Percentiles rank a stretch among this genome's conserved stretches.
phyloP scores from a whole-genome alignment of 2,888 invertebrate species.

The Leptinotarsa tumamoca region DNA sequence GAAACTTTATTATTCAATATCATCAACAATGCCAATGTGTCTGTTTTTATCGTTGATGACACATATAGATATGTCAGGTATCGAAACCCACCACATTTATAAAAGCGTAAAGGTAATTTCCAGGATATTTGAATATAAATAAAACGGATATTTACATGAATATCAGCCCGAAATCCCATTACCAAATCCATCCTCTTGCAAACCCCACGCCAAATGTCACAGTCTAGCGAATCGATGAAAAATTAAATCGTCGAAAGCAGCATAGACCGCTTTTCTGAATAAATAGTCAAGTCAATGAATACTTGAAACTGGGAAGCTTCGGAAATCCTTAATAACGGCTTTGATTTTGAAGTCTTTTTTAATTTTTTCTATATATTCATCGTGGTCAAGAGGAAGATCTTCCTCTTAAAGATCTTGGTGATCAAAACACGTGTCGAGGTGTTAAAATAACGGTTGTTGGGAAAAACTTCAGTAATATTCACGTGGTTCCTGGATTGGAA shows the following conservation, averaged over 20 bases:
- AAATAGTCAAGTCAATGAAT: no score
- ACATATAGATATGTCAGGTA: not conserved
- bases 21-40: not conserved
- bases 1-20: no score
- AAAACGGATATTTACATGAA: not conserved
- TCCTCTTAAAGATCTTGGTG: no score
- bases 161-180: conserved; percentile 2
- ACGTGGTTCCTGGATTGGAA: no score
- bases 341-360: no score
- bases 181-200: not conserved
- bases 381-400: no score
- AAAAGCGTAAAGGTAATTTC: not conserved
- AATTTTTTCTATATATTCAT: no score
- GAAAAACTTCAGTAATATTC: no score
- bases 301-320: no score
- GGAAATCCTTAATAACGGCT: no score
- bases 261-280: not conserved
- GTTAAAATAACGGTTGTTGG: no score
- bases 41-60: not conserved
- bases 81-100: not conserved
- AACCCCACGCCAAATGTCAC: conserved; percentile 23
- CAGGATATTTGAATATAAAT: conserved; percentile 11
- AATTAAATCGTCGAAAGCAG: conserved; percentile 37
- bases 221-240: conserved; percentile 32
- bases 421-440: no score